phyloP scores from a whole-genome alignment of 2,113 vertebrate species.

The Hypocryptadius cinnamomeus region DNA sequence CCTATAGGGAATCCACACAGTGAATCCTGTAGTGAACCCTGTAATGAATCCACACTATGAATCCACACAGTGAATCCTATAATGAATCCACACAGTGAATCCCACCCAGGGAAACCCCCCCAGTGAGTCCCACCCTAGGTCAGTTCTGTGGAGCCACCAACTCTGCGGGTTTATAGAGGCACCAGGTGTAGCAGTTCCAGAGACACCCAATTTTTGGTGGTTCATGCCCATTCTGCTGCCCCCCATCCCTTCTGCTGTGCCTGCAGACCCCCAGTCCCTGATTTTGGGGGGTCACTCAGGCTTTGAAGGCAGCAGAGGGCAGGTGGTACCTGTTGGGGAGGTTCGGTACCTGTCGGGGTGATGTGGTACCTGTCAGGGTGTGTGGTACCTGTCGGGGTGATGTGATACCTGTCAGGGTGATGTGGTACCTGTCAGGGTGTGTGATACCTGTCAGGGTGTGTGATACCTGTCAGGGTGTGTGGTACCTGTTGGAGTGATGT shows the following conservation, averaged over 20 bases:
- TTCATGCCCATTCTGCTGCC: background rate
- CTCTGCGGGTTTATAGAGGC: accelerated
- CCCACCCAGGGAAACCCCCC: too few species aligned
- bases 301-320: background rate
- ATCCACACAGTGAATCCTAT: too few species aligned
- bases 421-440: too few species aligned
- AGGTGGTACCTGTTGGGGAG: background rate
- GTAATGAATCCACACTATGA: too few species aligned
- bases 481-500: too few species aligned
- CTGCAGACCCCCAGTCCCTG: accelerated
- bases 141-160: background rate
- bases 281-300: background rate
- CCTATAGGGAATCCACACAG: background rate
- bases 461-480: background rate
- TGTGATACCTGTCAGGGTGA: background rate
- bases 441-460: background rate
- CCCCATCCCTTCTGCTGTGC: background rate
- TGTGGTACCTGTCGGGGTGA: too few species aligned
- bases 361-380: background rate
- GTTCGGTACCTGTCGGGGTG: background rate
- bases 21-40: background rate
- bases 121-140: background rate
- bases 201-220: background rate
- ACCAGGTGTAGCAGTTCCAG: background rate
- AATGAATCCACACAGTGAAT: too few species aligned